Evolutionary conservation across 2,888 invertebrate genomes (phyloP), one percentile per base, ranked within the genome.

Genomic region (Melieria picta): DNA sequence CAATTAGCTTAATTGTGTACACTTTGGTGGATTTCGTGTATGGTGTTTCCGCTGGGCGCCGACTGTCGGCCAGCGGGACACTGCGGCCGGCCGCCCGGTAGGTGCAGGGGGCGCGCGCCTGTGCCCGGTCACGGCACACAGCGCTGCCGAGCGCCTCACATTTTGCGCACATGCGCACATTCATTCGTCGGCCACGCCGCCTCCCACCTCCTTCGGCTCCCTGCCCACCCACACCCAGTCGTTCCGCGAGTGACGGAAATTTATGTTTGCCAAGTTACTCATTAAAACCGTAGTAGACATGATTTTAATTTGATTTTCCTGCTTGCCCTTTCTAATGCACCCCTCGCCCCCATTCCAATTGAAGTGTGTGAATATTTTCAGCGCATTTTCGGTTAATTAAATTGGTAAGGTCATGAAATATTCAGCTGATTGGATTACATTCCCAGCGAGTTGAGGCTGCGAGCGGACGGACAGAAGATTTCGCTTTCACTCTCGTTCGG

Each of bases 1-100:
- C 80, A 82, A 83, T 83, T 82, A 82, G 80, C 81, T 79, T 82
- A 83, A 83, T 84, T 84, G 81, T 81, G 66, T 75, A 61, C 65
- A 71, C 71, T 62, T 52, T 47, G 42, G 47, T 57, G 58, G 47
- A 63, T 47, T 69, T 46, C 30, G n/a, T 67, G 48, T 63, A 46
- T 62, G 46, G 46, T n/a, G 47, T 48, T 62, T 48, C 58, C 58
- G 43, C 43, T 58, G 63, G 48, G 50, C 50, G 50, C 50, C 42
- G 30, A 30, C 30, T 30, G 30, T 30, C 30, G 3, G 30, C 30
- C 30, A 30, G 30, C 42, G 16, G 10, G 64, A 52, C 64, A 45
- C 10, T 52, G 42, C 50, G 52, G 30, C 30, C 30, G 30, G 30
- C 3, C 30, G 30, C 30, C 30, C 30, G 3, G 30, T 30, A 30